phyloP scores from a whole-genome alignment of 2,888 invertebrate species.

The Apotomis capreana region DNA sequence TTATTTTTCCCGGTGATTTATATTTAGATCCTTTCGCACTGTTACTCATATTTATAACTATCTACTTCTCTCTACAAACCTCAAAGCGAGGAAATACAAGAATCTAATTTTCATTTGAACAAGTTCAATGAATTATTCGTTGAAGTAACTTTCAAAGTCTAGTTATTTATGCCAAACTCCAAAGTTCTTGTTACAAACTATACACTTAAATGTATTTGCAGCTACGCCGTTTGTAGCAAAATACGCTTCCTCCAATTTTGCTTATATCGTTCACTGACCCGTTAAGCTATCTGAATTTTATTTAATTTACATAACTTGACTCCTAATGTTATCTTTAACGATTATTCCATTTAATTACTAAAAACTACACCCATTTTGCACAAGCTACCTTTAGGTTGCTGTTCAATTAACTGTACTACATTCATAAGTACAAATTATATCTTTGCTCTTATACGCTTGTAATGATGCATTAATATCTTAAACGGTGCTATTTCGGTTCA shows the following conservation, averaged over 20 bases:
- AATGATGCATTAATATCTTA: conserved; percentile 65
- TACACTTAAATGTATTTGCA: neutral
- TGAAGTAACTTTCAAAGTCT: neutral
- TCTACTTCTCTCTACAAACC: too few species aligned
- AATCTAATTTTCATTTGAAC: neutral
- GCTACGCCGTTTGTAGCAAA: neutral
- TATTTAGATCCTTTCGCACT: neutral
- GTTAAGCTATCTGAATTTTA: neutral
- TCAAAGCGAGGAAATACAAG: neutral
- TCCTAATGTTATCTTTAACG: neutral
- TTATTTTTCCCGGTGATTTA: too few species aligned
- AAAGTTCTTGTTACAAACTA: neutral
- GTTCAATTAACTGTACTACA: conserved; percentile 11
- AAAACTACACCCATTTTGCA: neutral
- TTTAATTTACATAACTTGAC: neutral
- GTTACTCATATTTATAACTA: neutral
- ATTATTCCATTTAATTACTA: neutral
- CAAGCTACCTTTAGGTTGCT: conserved; percentile 1
- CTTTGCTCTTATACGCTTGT: conserved; percentile 41
- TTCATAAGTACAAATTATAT: conserved; percentile 9
- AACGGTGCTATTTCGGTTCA: conserved; percentile 66
- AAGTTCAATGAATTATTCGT: neutral
- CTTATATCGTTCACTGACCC: neutral
- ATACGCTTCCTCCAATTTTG: neutral
- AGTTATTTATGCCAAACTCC: neutral